Evolutionary conservation across 2,113 vertebrate species (phyloP).

Genomic region (Dendropsophus ebraccatus): DNA sequence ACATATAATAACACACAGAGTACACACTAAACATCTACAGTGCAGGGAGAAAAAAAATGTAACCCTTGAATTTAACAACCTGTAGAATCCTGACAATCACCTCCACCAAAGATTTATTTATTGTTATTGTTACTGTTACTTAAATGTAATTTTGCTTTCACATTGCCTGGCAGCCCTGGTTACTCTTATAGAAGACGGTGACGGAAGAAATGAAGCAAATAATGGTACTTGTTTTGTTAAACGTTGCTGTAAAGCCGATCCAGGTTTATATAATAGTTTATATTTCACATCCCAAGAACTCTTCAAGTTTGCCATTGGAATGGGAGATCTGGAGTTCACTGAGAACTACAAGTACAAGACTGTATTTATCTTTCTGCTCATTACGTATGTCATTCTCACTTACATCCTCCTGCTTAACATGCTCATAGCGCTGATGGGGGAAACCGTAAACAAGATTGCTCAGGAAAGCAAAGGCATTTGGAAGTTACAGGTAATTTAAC

Average conservation of each 20-base stretch:
- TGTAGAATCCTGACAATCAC: too few species aligned
- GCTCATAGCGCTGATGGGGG: slow-evolving; percentile 95
- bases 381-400: slow-evolving; percentile 91
- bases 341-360: slow-evolving; percentile 84
- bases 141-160: too few species aligned
- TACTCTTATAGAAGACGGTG: slow-evolving; percentile 85
- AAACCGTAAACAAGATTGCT: slow-evolving; percentile 87
- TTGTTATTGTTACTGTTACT: too few species aligned
- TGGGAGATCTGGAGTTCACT: slow-evolving; percentile 96
- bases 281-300: slow-evolving; percentile 89
- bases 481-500: slow-evolving; percentile 86
- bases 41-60: too few species aligned
- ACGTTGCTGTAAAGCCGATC: slow-evolving; percentile 10
- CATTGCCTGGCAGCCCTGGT: slow-evolving; percentile 81
- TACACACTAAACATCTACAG: too few species aligned
- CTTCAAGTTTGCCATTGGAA: slow-evolving; percentile 98
- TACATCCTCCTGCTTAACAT: slow-evolving; percentile 98
- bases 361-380: slow-evolving; percentile 87
- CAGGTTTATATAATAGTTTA: slow-evolving; percentile 77
- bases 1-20: too few species aligned
- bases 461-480: slow-evolving; percentile 90
- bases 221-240: background rate
- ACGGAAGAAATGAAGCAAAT: slow-evolving; percentile 57
- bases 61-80: too few species aligned
- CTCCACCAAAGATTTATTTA: too few species aligned